Conservation (phyloP, 1,140 invertebrate species). For the Coptotermes formosanus region DNA sequence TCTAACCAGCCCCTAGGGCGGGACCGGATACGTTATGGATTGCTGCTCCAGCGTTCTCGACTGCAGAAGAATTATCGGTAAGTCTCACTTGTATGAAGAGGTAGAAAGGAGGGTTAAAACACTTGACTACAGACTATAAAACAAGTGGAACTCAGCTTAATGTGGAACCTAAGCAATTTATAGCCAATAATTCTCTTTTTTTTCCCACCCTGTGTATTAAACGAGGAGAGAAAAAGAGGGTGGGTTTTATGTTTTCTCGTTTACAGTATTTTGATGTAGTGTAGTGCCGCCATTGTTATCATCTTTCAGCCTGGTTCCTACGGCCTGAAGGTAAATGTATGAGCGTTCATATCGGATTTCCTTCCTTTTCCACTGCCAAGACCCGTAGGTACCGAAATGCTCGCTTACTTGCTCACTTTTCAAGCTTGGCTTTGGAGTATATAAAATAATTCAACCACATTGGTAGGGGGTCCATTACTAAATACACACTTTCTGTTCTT, state of each 20-base stretch:
- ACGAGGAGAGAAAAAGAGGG: not conserved
- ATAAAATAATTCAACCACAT: constrained; percentile 25
- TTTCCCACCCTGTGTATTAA: not conserved
- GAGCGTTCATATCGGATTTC: constrained; percentile 25
- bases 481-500: constrained; percentile 18
- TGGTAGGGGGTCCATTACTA: constrained; percentile 14
- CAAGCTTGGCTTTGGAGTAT: not conserved
- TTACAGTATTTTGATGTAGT: constrained; percentile 14
- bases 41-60: not conserved
- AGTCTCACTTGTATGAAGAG: not conserved
- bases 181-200: constrained; percentile 3
- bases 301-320: constrained; percentile 1
- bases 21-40: not conserved
- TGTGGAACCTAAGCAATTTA: constrained; percentile 16
- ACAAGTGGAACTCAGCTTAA: not conserved
- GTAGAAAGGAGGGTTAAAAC: not conserved
- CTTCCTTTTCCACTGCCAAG: not conserved
- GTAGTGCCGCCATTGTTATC: not conserved
- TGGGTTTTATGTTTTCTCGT: constrained; percentile 7
- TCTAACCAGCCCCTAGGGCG: not conserved
- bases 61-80: constrained; percentile 10
- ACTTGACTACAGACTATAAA: constrained; percentile 3
- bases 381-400: not conserved
- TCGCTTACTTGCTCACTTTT: not conserved
- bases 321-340: not conserved